phyloP scores from a whole-genome alignment of 2,797 vertebrate species.

The Sphaeramia orbicularis region DNA sequence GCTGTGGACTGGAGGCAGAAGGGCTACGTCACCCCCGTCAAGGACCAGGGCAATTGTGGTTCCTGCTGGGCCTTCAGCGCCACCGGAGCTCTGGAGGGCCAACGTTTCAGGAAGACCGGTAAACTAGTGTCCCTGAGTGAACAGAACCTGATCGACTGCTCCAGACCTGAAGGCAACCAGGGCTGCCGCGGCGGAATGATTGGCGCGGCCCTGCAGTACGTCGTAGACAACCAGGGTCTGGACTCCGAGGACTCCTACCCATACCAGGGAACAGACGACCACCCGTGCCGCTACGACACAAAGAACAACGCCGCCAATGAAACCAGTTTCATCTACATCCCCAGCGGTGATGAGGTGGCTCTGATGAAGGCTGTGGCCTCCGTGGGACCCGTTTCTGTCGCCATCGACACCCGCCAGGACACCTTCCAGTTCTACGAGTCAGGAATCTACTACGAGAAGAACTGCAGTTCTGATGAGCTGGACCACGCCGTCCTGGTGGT shows the following conservation, averaged over 20 bases:
- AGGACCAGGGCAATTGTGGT: slow-evolving; percentile 86
- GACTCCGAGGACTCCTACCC: slow-evolving; percentile 8
- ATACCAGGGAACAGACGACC: slow-evolving; percentile 77
- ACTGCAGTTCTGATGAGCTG: slow-evolving; percentile 91
- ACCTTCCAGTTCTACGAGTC: slow-evolving; percentile 94
- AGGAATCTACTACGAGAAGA: slow-evolving; percentile 94
- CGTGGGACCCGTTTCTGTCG: slow-evolving; percentile 91
- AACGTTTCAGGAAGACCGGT: slow-evolving; percentile 88
- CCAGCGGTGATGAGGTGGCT: slow-evolving; percentile 85
- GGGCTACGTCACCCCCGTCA: slow-evolving; percentile 1
- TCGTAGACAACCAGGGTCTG: background rate
- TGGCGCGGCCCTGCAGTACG: background rate
- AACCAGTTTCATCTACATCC: slow-evolving; percentile 90
- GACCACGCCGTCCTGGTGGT: slow-evolving; percentile 94
- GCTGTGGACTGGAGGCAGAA: background rate
- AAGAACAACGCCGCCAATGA: slow-evolving; percentile 87
- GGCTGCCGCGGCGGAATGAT: background rate
- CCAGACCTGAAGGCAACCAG: background rate
- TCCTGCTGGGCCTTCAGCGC: slow-evolving; percentile 94
- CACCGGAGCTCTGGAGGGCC: slow-evolving; percentile 90
- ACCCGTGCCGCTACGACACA: slow-evolving; percentile 87
- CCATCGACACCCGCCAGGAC: slow-evolving; percentile 89
- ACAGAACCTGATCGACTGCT: slow-evolving; percentile 92
- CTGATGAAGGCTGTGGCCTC: slow-evolving; percentile 91
- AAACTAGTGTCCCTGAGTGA: slow-evolving; percentile 87